phyloP scores from a whole-genome alignment of 1,140 invertebrate species.

The Ceratosolen solmsi region DNA sequence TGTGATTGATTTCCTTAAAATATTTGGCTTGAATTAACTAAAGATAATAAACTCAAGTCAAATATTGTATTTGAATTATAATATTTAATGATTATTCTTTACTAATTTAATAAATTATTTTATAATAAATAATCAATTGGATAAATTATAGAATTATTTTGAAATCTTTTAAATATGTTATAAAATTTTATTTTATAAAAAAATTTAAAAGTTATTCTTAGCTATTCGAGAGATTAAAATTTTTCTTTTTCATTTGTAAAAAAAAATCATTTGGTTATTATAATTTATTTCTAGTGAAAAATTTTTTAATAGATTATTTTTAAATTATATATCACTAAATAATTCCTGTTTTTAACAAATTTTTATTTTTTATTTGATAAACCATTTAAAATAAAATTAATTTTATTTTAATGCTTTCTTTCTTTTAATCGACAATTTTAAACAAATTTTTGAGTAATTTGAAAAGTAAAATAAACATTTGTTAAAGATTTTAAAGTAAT shows the following conservation, averaged over 20 bases:
- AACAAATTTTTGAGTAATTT: neutral
- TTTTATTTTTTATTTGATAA: too few species aligned
- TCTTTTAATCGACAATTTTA: neutral
- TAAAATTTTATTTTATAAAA: neutral
- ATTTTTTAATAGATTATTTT: neutral
- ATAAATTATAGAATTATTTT: constrained; percentile 10
- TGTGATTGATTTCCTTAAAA: constrained; percentile 23
- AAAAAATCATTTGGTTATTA: too few species aligned
- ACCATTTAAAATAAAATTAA: too few species aligned
- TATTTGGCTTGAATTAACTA: neutral
- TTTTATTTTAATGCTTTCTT: neutral
- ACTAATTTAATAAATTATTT: neutral
- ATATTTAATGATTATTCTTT: neutral
- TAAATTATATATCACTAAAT: neutral
- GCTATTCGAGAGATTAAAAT: neutral
- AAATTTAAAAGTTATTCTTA: neutral
- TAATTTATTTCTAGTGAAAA: too few species aligned
- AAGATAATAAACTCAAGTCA: neutral
- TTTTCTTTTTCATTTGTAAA: too few species aligned
- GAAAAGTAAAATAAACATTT: neutral
- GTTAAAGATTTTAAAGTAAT: constrained; percentile 23
- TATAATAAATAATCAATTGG: neutral
- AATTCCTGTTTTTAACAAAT: too few species aligned
- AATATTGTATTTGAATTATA: constrained; percentile 24
- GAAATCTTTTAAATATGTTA: constrained; percentile 19